These are phyloP conservation scores for Tachina fera DNA, from an alignment of 2,888 invertebrate genomes.

Conservation along the genomic window DNA sequence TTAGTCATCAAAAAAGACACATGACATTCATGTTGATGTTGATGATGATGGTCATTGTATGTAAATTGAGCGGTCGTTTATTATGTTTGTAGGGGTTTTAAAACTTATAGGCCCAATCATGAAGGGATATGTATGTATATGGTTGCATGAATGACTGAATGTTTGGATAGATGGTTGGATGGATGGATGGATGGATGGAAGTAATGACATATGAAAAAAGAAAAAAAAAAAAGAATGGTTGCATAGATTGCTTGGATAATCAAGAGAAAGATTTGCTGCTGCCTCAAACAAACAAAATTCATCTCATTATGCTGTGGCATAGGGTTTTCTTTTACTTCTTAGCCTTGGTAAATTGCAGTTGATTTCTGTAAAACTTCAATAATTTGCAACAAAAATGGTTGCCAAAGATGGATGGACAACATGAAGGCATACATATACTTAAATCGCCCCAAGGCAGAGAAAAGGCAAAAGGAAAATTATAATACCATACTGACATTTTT, in stretches of 20 bases:
- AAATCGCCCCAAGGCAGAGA: slow-evolving; percentile 55
- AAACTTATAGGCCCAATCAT: slow-evolving; percentile 61
- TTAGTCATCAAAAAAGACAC: slow-evolving; percentile 69
- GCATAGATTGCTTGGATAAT: slow-evolving; percentile 72
- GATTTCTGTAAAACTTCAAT: slow-evolving; percentile 73
- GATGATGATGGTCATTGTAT: slow-evolving; percentile 80
- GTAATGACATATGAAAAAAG: slow-evolving; percentile 24
- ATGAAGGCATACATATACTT: slow-evolving; percentile 48
- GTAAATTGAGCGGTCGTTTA: slow-evolving; percentile 79
- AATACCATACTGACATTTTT: slow-evolving; percentile 69
- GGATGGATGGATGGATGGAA: slow-evolving; percentile 51
- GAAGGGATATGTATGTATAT: slow-evolving; percentile 53
- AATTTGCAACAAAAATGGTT: slow-evolving; percentile 70
- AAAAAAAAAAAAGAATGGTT: slow-evolving; percentile 15
- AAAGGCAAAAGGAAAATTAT: slow-evolving; percentile 63
- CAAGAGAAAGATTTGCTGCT: slow-evolving; percentile 78
- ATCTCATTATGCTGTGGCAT: slow-evolving; percentile 69
- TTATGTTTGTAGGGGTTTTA: slow-evolving; percentile 69
- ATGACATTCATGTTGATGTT: slow-evolving; percentile 73
- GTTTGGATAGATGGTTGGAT: slow-evolving; percentile 45
- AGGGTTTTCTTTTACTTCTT: slow-evolving; percentile 22
- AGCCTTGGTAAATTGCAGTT: slow-evolving; percentile 58
- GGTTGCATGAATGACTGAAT: slow-evolving; percentile 46
- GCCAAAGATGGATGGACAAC: slow-evolving; percentile 52
- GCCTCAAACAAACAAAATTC: slow-evolving; percentile 61